A percentile compares a stretch with the other conserved stretches of the same genome.
Evolutionary conservation across 2,888 invertebrate genomes (phyloP).

Genomic region (Cantharis flavilabris): DNA sequence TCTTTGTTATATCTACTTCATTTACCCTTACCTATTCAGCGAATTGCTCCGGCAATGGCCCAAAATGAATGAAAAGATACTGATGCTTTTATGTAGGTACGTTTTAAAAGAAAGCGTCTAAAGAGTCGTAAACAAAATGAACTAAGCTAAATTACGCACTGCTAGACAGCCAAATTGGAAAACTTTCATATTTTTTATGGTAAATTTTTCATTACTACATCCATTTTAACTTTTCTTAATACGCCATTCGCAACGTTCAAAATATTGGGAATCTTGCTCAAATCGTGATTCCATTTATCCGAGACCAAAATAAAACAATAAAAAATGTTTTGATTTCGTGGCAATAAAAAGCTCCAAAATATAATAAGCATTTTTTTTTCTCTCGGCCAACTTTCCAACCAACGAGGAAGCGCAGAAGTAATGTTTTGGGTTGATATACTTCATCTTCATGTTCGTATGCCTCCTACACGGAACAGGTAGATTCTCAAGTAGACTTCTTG

Average conservation of each 20-base stretch:
- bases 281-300: neutral
- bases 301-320: neutral
- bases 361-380: neutral
- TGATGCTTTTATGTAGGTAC: constrained; percentile 8
- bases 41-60: constrained; percentile 16
- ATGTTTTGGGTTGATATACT: neutral
- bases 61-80: constrained; percentile 28
- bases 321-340: neutral
- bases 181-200: neutral
- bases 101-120: constrained; percentile 15
- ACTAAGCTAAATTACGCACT: constrained; percentile 1
- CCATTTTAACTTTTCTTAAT: neutral
- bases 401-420: neutral
- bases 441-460: neutral
- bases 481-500: constrained; percentile 31
- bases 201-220: neutral
- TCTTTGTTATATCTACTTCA: constrained; percentile 31
- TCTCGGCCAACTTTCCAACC: neutral
- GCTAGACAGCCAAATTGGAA: constrained; percentile 1
- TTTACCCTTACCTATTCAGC: constrained; percentile 26
- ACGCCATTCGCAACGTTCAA: neutral
- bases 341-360: neutral
- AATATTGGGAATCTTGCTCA: neutral
- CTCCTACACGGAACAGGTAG: constrained; percentile 21
- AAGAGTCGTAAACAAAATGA: constrained; percentile 15